Base-by-base conservation (phyloP, 2,797 vertebrate genomes). In the Acipenser oxyrinchus region DNA sequence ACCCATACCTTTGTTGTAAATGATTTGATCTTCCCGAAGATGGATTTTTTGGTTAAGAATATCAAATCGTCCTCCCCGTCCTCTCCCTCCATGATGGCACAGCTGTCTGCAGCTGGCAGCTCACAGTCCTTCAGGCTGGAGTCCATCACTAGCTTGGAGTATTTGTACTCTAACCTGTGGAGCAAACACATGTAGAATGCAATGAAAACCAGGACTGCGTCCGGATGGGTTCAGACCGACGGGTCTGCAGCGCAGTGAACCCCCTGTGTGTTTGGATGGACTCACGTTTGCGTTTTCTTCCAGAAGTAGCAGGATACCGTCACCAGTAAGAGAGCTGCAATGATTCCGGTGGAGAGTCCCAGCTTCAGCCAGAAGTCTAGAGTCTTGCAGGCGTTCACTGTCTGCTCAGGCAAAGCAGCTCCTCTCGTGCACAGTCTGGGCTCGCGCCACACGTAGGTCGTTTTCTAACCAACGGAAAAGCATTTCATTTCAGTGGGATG, bases 51-150 rank as follows among this genome's bases (percentile, higher is more conserved):
- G 76, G 84, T 93, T 76, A 93, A 85, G 69, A 94, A 92, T 68
- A 95, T 84, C 69, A 96, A 82, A 58, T 99, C 96, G 0, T 98
- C 96, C 63, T 98, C 96, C 8, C 83, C 89, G 0, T 99, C 96
- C 72, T 99, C 96, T 9, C 95, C 96, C 74, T 99, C 96, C 96
- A 99, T 98, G 76, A 99, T 98, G 71, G 96, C 96, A 64, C 96
- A 99, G 75, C 95, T 98, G 73, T 98, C 95, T 0, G 94, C 93
- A 0, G 92, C 89, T 0, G 94, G 92, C 65, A 96, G 84, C 76
- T 97, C 95, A 7, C 90, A 93, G 70, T 97, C 96, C 72, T 90
- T 94, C 18, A 88, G 86, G 6, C 82, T 90, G 0, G 91, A 82
- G 0, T 73, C 93, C 86, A 95, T 92, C 79, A 96, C 91, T 77